A percentile compares a stretch with the other conserved stretches of the same genome.
These are phyloP conservation scores for Didymodactylos carnosus DNA, from an alignment of 2,888 invertebrate genomes.

Conservation along the genomic window DNA sequence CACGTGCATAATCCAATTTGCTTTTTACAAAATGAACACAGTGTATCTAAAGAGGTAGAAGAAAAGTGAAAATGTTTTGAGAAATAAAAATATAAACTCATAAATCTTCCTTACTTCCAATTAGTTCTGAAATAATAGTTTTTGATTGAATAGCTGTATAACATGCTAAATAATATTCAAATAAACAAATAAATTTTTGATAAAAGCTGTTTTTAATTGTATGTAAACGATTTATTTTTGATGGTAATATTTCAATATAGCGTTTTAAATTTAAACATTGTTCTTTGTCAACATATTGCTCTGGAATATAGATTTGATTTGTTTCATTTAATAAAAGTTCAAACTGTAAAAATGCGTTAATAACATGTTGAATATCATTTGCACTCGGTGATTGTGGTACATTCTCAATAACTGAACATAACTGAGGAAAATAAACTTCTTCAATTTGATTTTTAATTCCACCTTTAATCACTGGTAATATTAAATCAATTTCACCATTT, in stretches of 20 bases:
- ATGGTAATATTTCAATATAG: too few relatives aligned
- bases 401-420: background rate
- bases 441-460: background rate
- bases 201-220: background rate
- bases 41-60: background rate
- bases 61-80: too few relatives aligned
- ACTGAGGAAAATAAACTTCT: background rate
- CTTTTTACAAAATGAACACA: background rate
- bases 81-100: too few relatives aligned
- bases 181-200: background rate
- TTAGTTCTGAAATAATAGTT: too few relatives aligned
- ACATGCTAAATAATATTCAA: background rate
- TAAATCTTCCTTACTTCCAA: too few relatives aligned
- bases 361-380: background rate
- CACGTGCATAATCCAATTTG: background rate
- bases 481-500: background rate
- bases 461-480: background rate
- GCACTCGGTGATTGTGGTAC: background rate
- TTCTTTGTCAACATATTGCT: too few relatives aligned
- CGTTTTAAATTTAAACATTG: too few relatives aligned
- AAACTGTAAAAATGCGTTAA: background rate
- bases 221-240: too few relatives aligned
- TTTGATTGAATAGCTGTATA: background rate
- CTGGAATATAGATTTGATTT: too few relatives aligned
- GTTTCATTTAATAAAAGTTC: background rate